Evolutionary conservation across 2,888 invertebrate species (phyloP).

Genomic region (Thelaira solivaga): DNA sequence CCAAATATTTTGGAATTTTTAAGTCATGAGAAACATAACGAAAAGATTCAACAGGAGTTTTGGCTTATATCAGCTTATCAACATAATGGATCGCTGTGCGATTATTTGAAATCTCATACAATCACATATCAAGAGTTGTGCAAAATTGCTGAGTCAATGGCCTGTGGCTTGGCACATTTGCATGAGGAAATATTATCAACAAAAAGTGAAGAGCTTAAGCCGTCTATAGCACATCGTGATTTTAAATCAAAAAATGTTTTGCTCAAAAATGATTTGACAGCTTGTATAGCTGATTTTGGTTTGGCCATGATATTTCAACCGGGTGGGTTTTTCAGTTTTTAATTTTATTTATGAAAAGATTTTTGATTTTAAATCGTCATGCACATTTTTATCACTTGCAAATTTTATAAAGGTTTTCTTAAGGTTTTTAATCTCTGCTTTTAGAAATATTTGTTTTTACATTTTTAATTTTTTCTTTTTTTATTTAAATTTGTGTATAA

Average conservation of each 20-base stretch:
- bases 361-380: not conserved
- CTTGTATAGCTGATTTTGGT: slow-evolving; percentile 98
- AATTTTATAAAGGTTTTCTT: too few species aligned
- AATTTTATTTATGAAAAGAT: not conserved
- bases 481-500: too few species aligned
- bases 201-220: slow-evolving; percentile 83
- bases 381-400: too few species aligned
- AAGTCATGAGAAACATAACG: slow-evolving; percentile 92
- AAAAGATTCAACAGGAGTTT: slow-evolving; percentile 90
- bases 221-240: slow-evolving; percentile 97
- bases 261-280: slow-evolving; percentile 91
- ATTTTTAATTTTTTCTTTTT: too few species aligned
- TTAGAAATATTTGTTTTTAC: too few species aligned
- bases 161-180: slow-evolving; percentile 92
- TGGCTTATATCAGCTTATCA: slow-evolving; percentile 98
- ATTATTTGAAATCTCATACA: slow-evolving; percentile 94
- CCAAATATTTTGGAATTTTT: slow-evolving; percentile 93
- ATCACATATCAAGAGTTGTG: slow-evolving; percentile 92
- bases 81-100: slow-evolving; percentile 92
- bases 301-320: slow-evolving; percentile 94
- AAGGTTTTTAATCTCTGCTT: too few species aligned
- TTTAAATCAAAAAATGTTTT: slow-evolving; percentile 99
- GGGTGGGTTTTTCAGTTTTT: slow-evolving; percentile 76
- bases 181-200: slow-evolving; percentile 89
- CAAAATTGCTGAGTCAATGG: slow-evolving; percentile 91